Conservation (phyloP, 2,888 invertebrate species). For the Muschampia plurimacula region DNA sequence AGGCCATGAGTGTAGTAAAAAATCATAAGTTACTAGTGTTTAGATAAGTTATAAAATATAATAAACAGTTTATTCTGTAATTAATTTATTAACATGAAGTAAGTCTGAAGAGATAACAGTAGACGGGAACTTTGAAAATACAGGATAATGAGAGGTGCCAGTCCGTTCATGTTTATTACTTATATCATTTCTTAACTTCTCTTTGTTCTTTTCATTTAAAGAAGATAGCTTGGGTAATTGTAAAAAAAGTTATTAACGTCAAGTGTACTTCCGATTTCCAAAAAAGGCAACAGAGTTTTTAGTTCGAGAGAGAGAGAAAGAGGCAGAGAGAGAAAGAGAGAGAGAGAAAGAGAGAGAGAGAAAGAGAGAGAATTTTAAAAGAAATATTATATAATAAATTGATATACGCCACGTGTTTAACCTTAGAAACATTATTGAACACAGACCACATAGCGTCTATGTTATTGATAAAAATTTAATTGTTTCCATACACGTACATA, state of each 20-base stretch:
- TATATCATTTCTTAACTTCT: background rate
- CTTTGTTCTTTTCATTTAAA: background rate
- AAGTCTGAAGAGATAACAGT: slow-evolving; percentile 16
- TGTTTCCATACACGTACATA: no score
- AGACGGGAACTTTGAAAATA: slow-evolving; percentile 16
- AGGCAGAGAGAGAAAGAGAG: no score
- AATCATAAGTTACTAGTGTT: background rate
- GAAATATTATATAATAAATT: no score
- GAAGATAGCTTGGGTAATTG: background rate
- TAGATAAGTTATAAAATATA: background rate
- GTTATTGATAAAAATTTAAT: no score
- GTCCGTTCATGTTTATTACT: slow-evolving; percentile 11
- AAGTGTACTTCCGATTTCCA: no score
- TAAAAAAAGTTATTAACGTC: background rate
- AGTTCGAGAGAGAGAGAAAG: no score
- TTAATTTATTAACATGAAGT: slow-evolving; percentile 17
- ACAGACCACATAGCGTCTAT: no score
- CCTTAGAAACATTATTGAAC: no score
- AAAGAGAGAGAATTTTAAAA: no score
- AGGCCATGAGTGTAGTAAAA: background rate
- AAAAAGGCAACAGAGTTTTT: no score
- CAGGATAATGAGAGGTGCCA: slow-evolving; percentile 10
- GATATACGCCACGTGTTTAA: no score
- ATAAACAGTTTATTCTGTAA: background rate
- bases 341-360: no score